Base-by-base conservation (phyloP, 1,140 invertebrate species). In the Drosophila sulfurigaster region DNA sequence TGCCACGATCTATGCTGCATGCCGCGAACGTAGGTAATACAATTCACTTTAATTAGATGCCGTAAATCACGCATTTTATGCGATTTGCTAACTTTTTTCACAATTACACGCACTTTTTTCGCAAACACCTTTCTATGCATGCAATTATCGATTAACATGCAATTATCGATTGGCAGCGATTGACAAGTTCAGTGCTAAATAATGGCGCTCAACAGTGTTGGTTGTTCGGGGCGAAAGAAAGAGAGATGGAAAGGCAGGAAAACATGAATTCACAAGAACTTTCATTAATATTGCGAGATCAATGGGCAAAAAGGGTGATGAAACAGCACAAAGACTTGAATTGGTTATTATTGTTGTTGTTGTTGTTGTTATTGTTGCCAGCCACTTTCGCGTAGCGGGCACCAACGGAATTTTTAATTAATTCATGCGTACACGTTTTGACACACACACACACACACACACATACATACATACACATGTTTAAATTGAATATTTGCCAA, bases 331-430 rank as follows among this genome's bases (percentile, higher is more conserved):
- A 54, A 52, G 49, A 54, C 28, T 54, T 35, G 51, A 54, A 54
- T 54, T 32, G 30, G 51, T 64, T 63, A 30, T 57, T 69, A n/a
- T 25, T 68, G 30, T 64, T 63, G 20, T 57, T 45, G 28, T 38
- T 67, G 28, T 59, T 56, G 32, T 28, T 63, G 52, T 38, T 57
- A 65, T 7, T 46, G 43, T n/a, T 69, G 64, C 56, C 38, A 69
- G 68, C 63, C 80, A 79, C 83, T 88, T 88, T 88, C 85, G 74
- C 77, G 66, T 83, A 58, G 74, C 83, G 72, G 73, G 51, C 82
- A 80, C 74, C 78, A 88, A 80, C 74, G 78, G 83, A 88, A 88
- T 88, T 88, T 63, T 83, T 83, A 88, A 87, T 87, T 83, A 87
- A 87, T 87, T 80, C 83, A 85, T 87, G 83, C 77, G 71, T 79